Evolutionary conservation across 2,797 vertebrate species (phyloP).

Genomic region (Lepilemur ruficaudatus): DNA sequence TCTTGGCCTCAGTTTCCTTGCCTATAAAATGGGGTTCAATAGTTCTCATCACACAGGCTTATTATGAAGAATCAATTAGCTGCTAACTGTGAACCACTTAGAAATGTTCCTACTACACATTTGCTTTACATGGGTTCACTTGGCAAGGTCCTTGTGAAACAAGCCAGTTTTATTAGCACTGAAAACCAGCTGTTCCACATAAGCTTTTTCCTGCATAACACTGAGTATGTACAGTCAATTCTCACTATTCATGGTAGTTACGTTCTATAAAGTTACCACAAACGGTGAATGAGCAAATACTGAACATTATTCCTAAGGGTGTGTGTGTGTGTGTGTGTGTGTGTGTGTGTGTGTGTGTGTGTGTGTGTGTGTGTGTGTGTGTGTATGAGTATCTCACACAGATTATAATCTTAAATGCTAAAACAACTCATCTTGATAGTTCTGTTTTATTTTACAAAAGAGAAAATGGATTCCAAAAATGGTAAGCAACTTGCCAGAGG

Average conservation of each 20-base stretch:
- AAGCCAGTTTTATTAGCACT: not conserved
- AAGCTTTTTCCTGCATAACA: not conserved
- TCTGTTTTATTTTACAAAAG: not conserved
- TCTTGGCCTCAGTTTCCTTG: not conserved
- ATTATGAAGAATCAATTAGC: not conserved
- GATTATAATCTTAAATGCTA: not conserved
- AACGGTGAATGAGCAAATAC: not conserved
- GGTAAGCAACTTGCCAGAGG: not conserved
- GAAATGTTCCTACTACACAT: not conserved
- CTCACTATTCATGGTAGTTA: not conserved
- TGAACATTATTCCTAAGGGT: not conserved
- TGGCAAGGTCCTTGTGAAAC: not conserved
- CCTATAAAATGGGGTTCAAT: not conserved
- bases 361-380: no score
- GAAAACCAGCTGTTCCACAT: not conserved
- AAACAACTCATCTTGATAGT: not conserved
- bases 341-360: no score
- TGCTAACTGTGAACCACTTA: no score
- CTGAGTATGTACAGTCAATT: not conserved
- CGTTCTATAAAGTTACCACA: not conserved
- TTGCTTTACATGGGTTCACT: not conserved
- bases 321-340: not conserved
- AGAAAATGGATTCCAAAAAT: not conserved
- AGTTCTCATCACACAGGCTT: not conserved
- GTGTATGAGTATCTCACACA: not conserved